These are phyloP conservation scores for Netelia fuscicornis DNA, from an alignment of 2,888 invertebrate genomes.

Conservation along the genomic window DNA sequence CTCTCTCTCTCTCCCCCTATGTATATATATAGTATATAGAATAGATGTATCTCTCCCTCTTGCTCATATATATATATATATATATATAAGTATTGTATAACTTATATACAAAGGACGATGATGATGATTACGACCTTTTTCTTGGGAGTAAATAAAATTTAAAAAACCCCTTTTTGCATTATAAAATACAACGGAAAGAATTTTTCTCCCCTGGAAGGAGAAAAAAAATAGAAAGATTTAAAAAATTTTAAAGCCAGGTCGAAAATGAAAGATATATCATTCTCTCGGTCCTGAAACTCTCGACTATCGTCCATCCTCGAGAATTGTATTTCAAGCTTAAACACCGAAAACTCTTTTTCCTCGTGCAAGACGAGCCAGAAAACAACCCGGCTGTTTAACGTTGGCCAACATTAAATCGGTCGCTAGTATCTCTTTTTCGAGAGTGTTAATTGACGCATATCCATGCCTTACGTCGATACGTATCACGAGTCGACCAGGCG, in stretches of 20 bases:
- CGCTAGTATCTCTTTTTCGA: constrained; percentile 39
- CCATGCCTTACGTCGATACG: not conserved
- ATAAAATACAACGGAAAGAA: constrained; percentile 22
- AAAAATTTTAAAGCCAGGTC: constrained; percentile 22
- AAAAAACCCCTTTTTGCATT: constrained; percentile 21
- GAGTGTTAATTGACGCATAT: constrained; percentile 61
- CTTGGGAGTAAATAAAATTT: constrained; percentile 55
- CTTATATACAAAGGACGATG: constrained; percentile 22
- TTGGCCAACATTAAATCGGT: constrained; percentile 61
- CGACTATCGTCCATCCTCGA: not conserved
- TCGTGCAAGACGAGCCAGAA: not conserved
- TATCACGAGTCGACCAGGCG: too few relatives aligned
- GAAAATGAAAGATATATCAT: not conserved
- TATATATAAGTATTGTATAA: not conserved
- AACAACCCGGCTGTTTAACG: constrained; percentile 23
- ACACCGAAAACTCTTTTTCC: constrained; percentile 4
- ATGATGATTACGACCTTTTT: constrained; percentile 55
- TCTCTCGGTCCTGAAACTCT: not conserved
- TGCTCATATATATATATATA: too few relatives aligned
- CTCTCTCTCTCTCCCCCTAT: not conserved
- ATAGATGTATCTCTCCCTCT: too few relatives aligned
- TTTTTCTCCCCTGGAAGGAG: constrained; percentile 1
- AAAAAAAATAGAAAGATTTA: not conserved
- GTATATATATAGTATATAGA: constrained; percentile 6
- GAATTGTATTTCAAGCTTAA: not conserved